A percentile compares a stretch with the other conserved stretches of the same genome.
Conservation (phyloP, 2,113 vertebrate genomes). For the Polypterus bichir region DNA sequence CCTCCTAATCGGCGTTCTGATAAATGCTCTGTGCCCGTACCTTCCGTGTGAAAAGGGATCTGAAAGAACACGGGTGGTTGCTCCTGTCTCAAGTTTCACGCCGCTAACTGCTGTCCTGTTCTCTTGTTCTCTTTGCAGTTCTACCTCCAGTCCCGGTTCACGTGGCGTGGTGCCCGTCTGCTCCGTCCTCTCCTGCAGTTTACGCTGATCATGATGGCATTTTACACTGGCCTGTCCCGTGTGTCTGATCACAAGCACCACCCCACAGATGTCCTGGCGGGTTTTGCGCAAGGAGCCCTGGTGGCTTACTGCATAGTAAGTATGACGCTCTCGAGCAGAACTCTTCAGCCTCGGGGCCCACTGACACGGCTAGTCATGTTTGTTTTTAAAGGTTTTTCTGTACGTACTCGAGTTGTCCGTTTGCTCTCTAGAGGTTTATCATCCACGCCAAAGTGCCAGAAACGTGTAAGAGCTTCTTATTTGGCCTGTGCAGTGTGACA, state of each 20-base stretch:
- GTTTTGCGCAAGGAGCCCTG: constrained; percentile 80
- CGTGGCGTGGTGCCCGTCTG: constrained; percentile 81
- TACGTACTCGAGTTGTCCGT: too few relatives aligned
- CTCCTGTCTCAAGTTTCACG: too few relatives aligned
- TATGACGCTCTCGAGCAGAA: constrained; percentile 1
- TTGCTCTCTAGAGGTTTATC: too few relatives aligned
- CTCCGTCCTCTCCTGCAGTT: constrained; percentile 88
- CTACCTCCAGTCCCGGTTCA: constrained; percentile 89
- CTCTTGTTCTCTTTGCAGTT: constrained; percentile 47
- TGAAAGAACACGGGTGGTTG: neutral
- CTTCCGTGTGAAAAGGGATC: neutral
- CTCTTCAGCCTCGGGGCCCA: too few relatives aligned
- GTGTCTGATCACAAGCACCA: constrained; percentile 93
- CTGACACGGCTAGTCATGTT: too few relatives aligned
- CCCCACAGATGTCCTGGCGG: constrained; percentile 79
- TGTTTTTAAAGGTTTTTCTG: too few relatives aligned
- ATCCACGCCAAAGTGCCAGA: too few relatives aligned
- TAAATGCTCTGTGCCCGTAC: too few relatives aligned
- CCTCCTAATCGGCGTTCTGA: too few relatives aligned
- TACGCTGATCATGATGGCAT: constrained; percentile 93
- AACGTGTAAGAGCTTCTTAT: too few relatives aligned
- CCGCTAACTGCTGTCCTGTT: constrained; percentile 9
- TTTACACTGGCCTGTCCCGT: constrained; percentile 87
- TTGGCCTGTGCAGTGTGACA: too few relatives aligned
- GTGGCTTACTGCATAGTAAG: constrained; percentile 91